Percentiles rank a stretch among this genome's conserved stretches.
phyloP scores from a whole-genome alignment of 2,797 vertebrate genomes.

The Mormyrus proboscirostris region DNA sequence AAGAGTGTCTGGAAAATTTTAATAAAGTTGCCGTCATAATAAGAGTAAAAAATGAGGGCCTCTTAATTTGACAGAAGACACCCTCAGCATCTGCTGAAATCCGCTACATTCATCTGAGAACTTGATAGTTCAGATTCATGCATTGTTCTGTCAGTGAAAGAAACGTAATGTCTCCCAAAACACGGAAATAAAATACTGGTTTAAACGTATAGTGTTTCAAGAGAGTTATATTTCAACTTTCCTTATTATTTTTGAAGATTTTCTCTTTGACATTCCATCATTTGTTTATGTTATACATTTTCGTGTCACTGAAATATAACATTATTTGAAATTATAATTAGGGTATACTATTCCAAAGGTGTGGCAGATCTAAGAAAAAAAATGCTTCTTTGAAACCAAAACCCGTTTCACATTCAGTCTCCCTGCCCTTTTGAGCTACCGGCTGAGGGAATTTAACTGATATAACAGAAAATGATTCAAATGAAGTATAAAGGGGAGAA shows the following conservation, averaged over 20 bases:
- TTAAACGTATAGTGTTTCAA: constrained; percentile 5
- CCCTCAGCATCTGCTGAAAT: neutral
- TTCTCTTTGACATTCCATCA: neutral
- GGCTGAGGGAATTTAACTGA: constrained; percentile 25
- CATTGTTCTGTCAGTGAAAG: constrained; percentile 8
- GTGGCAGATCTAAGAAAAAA: neutral
- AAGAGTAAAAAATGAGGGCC: neutral
- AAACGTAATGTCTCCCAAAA: neutral
- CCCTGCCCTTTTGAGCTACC: neutral
- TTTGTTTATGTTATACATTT: constrained; percentile 12
- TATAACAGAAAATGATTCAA: constrained; percentile 27
- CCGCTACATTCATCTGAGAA: neutral
- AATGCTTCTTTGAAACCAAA: constrained; percentile 5
- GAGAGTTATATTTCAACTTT: neutral
- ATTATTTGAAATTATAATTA: neutral
- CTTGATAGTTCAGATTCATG: neutral
- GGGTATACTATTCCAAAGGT: neutral
- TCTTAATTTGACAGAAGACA: neutral
- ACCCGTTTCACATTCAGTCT: neutral
- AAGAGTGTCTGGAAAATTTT: neutral
- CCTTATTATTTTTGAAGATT: neutral
- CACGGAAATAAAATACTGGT: neutral
- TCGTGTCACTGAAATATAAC: neutral
- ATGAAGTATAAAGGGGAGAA: constrained; percentile 25
- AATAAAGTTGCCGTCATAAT: neutral